These are phyloP conservation scores for Theristicus caerulescens DNA, from an alignment of 2,113 vertebrate genomes.

Conservation along the genomic window DNA sequence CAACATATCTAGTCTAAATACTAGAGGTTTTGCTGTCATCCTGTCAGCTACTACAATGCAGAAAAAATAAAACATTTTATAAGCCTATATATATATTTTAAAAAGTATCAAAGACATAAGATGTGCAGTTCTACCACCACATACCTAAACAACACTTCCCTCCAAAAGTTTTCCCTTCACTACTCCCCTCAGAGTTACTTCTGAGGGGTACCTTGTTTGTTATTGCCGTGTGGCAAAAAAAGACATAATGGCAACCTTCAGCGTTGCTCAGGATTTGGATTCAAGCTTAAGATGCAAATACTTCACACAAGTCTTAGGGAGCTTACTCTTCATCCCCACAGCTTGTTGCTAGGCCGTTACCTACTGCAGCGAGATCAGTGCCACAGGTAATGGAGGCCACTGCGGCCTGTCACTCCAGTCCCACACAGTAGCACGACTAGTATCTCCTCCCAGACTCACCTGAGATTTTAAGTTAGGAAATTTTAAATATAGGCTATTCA, in stretches of 20 bases:
- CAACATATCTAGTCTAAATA: background rate
- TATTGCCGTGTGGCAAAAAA: background rate
- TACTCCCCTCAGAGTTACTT: background rate
- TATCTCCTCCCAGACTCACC: background rate
- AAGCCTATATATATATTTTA: background rate
- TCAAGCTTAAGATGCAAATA: background rate
- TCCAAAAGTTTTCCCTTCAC: fast-evolving
- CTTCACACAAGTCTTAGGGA: background rate
- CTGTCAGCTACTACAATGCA: background rate
- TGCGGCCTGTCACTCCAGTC: background rate
- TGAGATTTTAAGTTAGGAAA: background rate
- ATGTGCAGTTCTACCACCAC: too few species aligned
- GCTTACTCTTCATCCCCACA: background rate
- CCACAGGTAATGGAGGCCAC: background rate
- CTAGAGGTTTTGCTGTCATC: background rate
- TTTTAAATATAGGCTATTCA: background rate
- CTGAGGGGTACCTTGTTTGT: fast-evolving
- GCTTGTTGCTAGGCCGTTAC: background rate
- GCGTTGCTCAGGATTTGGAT: background rate
- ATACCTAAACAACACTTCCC: background rate
- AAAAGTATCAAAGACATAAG: background rate
- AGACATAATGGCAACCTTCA: fast-evolving
- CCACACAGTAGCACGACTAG: background rate
- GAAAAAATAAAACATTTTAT: background rate
- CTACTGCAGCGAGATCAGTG: fast-evolving